Evolutionary conservation across 1,140 invertebrate species (phyloP).

Genomic region (Megathymus violae): DNA sequence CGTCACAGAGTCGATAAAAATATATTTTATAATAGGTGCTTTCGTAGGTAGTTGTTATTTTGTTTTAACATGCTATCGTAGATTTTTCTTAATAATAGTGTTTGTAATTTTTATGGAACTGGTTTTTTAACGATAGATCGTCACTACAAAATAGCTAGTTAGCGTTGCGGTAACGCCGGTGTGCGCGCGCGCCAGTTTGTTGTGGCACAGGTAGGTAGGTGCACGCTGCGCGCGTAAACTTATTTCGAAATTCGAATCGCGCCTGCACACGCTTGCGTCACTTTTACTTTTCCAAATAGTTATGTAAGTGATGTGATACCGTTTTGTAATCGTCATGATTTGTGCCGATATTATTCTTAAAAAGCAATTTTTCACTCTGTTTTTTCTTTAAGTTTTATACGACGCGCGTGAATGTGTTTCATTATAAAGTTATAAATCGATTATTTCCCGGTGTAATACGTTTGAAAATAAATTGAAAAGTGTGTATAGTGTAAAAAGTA

Average conservation of each 20-base stretch:
- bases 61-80: too few relatives aligned
- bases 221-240: conserved; percentile 54
- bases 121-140: conserved; percentile 15
- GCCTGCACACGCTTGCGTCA: conserved; percentile 41
- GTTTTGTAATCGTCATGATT: conserved; percentile 48
- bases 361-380: too few relatives aligned
- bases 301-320: conserved; percentile 46
- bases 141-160: neutral
- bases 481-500: too few relatives aligned
- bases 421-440: too few relatives aligned
- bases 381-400: neutral
- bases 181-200: conserved; percentile 51
- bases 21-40: too few relatives aligned
- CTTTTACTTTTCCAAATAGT: conserved; percentile 66
- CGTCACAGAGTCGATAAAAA: too few relatives aligned
- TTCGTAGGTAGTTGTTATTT: too few relatives aligned
- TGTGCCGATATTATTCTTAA: conserved; percentile 32
- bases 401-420: too few relatives aligned
- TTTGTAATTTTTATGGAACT: too few relatives aligned
- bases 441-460: too few relatives aligned
- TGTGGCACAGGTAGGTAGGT: conserved; percentile 61
- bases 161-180: conserved; percentile 15
- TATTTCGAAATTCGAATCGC: conserved; percentile 54
- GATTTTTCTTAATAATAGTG: too few relatives aligned
- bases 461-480: too few relatives aligned